These are phyloP conservation scores for Caenorhabditis angaria DNA, from an alignment of 2,888 invertebrate species.

Conservation along the genomic window DNA sequence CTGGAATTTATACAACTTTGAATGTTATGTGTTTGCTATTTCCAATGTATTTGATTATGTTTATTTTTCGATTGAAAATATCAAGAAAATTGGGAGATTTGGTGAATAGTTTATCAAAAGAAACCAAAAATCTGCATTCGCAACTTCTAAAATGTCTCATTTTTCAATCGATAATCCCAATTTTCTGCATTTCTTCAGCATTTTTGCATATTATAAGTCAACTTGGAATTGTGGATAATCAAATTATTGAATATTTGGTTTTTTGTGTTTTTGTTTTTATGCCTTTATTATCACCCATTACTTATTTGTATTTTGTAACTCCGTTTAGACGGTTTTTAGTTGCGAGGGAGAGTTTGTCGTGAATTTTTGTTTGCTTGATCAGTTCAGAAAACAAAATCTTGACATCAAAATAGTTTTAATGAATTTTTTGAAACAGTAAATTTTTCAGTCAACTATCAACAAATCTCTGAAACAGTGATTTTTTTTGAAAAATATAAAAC, in stretches of 20 bases:
- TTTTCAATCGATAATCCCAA: background rate
- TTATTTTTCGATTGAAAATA: background rate
- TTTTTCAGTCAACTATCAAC: no score
- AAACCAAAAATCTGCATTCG: background rate
- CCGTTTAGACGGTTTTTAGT: background rate
- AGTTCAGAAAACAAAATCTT: no score
- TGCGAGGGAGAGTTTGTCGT: no score
- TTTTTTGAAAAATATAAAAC: no score
- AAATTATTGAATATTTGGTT: background rate
- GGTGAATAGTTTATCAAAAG: background rate
- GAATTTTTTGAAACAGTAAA: no score
- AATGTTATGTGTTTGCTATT: no score
- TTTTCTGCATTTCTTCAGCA: background rate
- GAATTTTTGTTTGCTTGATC: no score
- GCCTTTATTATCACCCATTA: background rate
- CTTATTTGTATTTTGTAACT: background rate
- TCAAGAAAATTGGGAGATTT: background rate
- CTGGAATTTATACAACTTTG: no score
- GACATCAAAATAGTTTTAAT: no score
- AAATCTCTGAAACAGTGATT: no score
- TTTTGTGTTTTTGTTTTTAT: background rate
- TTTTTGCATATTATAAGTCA: background rate
- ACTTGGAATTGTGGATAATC: background rate
- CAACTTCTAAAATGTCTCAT: background rate
- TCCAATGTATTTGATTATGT: background rate